Conservation (phyloP, 2,888 invertebrate genomes). For the Podabrus alpinus region DNA sequence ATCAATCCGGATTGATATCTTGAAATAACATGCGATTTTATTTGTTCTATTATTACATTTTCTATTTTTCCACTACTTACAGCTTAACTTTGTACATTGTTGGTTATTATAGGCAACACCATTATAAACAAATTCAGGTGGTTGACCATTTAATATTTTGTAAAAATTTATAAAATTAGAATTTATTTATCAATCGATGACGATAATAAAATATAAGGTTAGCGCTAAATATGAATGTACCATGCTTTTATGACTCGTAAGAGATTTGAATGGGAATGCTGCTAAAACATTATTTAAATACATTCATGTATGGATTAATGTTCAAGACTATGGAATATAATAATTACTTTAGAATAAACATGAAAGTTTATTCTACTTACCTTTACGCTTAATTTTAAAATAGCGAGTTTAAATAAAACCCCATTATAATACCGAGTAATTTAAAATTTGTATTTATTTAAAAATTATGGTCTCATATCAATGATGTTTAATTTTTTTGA, state of each 20-base stretch:
- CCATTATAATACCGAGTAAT: no score
- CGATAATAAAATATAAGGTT: not conserved
- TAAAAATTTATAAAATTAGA: no score
- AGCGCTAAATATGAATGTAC: not conserved
- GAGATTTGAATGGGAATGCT: not conserved
- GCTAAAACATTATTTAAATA: not conserved
- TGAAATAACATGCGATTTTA: not conserved
- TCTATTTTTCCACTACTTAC: not conserved
- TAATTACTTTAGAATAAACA: not conserved
- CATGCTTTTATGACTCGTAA: not conserved
- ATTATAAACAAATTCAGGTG: not conserved
- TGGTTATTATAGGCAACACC: not conserved
- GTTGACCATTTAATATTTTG: no score
- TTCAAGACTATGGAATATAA: not conserved
- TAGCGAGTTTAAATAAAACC: no score
- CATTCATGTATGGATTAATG: not conserved
- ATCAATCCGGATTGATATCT: not conserved
- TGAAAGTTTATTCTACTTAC: no score
- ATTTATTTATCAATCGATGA: not conserved
- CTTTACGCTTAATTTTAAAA: no score
- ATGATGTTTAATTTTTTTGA: no score
- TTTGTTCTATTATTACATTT: not conserved
- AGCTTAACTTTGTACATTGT: not conserved
- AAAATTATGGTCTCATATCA: no score
- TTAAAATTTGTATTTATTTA: no score